Percentiles rank a stretch among this genome's conserved stretches.
Evolutionary conservation across 2,797 vertebrate species (phyloP).

Genomic region (Adelosebastes latens): DNA sequence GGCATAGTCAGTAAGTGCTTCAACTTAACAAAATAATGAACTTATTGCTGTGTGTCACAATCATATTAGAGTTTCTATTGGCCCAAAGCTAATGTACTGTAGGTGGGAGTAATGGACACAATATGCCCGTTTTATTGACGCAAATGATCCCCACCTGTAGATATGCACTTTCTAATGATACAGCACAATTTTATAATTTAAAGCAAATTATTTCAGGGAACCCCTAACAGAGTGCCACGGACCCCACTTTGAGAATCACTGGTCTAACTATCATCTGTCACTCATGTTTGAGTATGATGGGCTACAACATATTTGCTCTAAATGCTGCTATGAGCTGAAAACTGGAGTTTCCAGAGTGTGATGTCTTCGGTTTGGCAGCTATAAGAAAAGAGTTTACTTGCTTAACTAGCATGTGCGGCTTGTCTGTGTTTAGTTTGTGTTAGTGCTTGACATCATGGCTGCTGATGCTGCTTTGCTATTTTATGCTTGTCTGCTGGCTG

Average conservation of each 20-base stretch:
- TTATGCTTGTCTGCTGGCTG: neutral
- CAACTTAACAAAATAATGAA: no score
- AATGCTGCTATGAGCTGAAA: neutral
- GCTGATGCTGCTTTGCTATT: neutral
- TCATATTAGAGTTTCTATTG: no score
- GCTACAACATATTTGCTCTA: neutral
- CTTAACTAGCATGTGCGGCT: neutral
- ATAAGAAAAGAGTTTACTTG: neutral
- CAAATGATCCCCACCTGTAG: no score
- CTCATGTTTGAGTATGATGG: neutral
- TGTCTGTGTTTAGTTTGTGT: neutral
- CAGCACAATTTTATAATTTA: no score
- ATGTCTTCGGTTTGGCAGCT: neutral
- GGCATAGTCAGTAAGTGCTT: no score
- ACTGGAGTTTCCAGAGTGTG: neutral
- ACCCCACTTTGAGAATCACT: neutral
- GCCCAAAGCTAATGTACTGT: no score
- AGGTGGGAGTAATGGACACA: no score
- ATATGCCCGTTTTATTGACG: no score
- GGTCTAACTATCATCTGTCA: neutral
- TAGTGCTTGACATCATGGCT: neutral
- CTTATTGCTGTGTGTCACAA: no score
- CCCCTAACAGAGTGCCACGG: no score
- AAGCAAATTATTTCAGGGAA: no score
- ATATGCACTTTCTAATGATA: no score